phyloP scores from a whole-genome alignment of 2,797 vertebrate genomes.

The Threskiornis aethiopicus region DNA sequence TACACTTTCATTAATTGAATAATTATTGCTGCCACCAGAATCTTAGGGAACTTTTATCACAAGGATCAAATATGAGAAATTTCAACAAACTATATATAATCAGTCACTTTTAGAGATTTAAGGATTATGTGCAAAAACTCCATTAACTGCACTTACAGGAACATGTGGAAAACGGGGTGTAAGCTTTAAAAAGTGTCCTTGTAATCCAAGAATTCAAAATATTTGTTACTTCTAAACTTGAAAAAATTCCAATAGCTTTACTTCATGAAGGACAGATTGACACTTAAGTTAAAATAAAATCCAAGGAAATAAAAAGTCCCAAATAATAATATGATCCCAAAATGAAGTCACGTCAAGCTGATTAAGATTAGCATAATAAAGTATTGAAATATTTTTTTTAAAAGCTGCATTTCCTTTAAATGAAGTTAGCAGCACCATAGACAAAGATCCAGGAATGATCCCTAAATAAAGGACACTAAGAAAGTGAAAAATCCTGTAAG shows the following conservation, averaged over 20 bases:
- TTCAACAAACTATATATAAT: background rate
- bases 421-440: background rate
- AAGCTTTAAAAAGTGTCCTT: background rate
- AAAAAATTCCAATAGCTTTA: background rate
- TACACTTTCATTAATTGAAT: background rate
- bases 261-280: background rate
- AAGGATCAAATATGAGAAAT: background rate
- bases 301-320: background rate
- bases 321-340: background rate
- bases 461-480: background rate
- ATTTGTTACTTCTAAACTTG: background rate
- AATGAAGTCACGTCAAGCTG: background rate
- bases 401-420: background rate
- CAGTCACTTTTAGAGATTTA: background rate
- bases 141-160: background rate
- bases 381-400: accelerated
- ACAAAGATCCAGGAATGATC: background rate
- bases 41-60: background rate
- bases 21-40: background rate
- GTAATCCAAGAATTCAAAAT: background rate
- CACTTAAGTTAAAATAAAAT: background rate
- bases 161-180: background rate
- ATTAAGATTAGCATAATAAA: background rate
- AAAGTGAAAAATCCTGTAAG: background rate
- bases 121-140: background rate